phyloP scores from a whole-genome alignment of 2,113 vertebrate species.

The Gymnogyps californianus region DNA sequence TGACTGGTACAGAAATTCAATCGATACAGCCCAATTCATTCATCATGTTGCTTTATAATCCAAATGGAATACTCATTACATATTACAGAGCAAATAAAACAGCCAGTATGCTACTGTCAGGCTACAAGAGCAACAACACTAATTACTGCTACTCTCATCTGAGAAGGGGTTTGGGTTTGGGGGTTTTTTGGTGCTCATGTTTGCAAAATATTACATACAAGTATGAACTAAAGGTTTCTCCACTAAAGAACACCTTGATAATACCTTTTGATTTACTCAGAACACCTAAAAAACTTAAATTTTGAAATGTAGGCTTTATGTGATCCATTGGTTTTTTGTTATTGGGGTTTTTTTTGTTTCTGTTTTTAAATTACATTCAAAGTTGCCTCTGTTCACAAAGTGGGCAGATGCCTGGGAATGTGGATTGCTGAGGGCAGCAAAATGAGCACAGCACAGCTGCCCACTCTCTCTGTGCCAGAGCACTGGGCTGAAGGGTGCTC shows the following conservation, averaged over 20 bases:
- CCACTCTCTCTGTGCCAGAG: not conserved
- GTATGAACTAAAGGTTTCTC: not conserved
- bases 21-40: constrained; percentile 60
- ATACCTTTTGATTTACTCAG: not conserved
- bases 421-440: not conserved
- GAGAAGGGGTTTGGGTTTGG: not conserved
- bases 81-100: constrained; percentile 28
- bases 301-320: not conserved
- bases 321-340: not conserved
- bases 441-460: not conserved
- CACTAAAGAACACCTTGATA: not conserved
- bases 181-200: fast-evolving
- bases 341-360: not conserved
- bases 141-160: not conserved
- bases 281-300: not conserved
- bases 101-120: not conserved
- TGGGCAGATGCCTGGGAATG: not conserved
- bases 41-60: constrained; percentile 18
- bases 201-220: not conserved
- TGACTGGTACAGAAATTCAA: constrained; percentile 43
- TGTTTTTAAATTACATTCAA: not conserved
- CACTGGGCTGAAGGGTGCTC: not conserved
- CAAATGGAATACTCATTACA: constrained; percentile 31
- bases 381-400: not conserved
- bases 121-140: not conserved